Percentiles rank a stretch among this genome's conserved stretches.
phyloP scores from a whole-genome alignment of 2,797 vertebrate genomes.

The Microcaecilia unicolor region DNA sequence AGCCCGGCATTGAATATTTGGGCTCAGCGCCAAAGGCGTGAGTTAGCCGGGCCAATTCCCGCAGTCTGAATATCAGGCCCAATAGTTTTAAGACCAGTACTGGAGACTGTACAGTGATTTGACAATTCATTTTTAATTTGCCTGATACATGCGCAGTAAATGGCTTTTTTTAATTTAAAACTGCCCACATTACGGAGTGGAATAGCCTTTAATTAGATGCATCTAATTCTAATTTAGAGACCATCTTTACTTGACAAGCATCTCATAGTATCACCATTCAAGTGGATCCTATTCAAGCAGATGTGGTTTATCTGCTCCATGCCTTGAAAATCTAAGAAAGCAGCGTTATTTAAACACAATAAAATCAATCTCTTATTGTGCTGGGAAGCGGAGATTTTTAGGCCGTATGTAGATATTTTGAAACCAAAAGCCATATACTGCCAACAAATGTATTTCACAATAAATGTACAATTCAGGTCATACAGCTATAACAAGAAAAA shows the following conservation, averaged over 20 bases:
- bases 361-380: neutral
- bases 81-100: neutral
- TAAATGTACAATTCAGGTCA: neutral
- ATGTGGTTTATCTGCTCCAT: neutral
- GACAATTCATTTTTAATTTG: constrained; percentile 4
- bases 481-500: neutral
- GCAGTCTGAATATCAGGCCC: no score
- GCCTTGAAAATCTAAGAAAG: neutral
- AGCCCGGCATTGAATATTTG: no score
- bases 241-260: neutral
- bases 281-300: neutral
- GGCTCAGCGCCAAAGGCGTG: no score
- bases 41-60: no score
- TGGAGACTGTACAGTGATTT: constrained; percentile 3
- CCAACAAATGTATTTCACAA: neutral
- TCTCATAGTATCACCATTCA: constrained; percentile 2
- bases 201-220: constrained; percentile 5
- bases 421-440: neutral
- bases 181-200: constrained; percentile 3
- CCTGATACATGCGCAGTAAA: constrained; percentile 10
- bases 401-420: neutral
- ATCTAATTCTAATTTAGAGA: constrained; percentile 17
- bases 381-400: neutral
- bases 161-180: constrained; percentile 5
- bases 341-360: neutral